A percentile compares a stretch with the other conserved stretches of the same genome.
phyloP scores from a whole-genome alignment of 2,888 invertebrate genomes.

The Pheosia tremula region DNA sequence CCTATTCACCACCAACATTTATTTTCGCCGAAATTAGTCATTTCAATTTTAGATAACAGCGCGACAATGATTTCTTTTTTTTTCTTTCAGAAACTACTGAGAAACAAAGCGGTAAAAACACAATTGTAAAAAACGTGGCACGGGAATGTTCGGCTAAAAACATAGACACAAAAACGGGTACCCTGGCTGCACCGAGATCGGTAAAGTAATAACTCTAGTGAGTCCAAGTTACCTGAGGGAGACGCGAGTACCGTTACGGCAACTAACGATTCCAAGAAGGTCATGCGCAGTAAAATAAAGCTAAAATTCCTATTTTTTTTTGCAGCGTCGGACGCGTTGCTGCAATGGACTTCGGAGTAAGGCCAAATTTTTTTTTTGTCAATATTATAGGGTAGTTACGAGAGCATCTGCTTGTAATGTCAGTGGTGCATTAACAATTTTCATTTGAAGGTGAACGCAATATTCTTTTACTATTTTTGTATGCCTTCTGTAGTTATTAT shows the following conservation, averaged over 20 bases:
- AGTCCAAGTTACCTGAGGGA: conserved; percentile 66
- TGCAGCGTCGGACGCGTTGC: conserved; percentile 48
- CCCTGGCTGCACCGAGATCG: conserved; percentile 20
- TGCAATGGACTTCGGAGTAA: conserved; percentile 40
- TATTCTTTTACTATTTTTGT: too few species aligned
- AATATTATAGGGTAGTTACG: conserved; percentile 11
- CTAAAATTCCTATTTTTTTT: conserved; percentile 72
- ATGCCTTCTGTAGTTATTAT: too few species aligned
- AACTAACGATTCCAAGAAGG: conserved; percentile 78
- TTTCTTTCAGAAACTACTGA: not conserved
- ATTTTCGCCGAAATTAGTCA: conserved; percentile 6
- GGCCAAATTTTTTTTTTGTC: conserved; percentile 37
- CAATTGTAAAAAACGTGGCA: conserved; percentile 9
- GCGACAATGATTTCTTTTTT: conserved; percentile 3
- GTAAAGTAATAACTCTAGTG: conserved; percentile 28
- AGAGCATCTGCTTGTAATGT: not conserved
- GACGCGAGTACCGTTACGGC: conserved; percentile 74
- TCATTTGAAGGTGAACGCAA: too few species aligned
- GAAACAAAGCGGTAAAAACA: conserved; percentile 3
- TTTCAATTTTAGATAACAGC: conserved; percentile 6
- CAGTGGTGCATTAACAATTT: not conserved
- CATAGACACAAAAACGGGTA: conserved; percentile 31
- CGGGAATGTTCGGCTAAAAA: conserved; percentile 23
- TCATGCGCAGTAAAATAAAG: conserved; percentile 72
- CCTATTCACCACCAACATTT: not conserved